Evolutionary conservation across 2,888 invertebrate species (phyloP), one percentile per base, ranked within the genome.

Genomic region (Calameuta pallipes): DNA sequence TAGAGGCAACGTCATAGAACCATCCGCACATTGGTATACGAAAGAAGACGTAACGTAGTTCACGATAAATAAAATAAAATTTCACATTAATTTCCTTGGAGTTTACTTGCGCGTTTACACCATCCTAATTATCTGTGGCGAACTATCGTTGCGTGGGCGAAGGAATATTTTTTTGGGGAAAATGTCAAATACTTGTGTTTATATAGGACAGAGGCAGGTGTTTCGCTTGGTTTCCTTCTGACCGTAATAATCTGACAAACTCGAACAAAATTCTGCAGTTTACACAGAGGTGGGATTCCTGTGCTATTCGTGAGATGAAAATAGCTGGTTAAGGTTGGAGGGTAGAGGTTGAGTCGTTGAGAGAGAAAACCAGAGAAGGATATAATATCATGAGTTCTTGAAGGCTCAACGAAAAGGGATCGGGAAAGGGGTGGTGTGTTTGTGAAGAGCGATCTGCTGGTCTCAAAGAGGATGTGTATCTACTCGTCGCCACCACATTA

Each of bases 211-310:
- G 23, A 9, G 15, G 9, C 23, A 15, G 56, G 9, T 15, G 2
- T 56, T 56, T 56, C 23, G 56, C 56, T 56, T 56, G 41, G 12
- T 34, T 77, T 77, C 79, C 79, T 82, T 76, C 77, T 81, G 81
- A 81, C 82, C 82, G 80, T 82, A 82, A 83, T 83, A 83, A 83
- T 83, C 82, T 79, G 76, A 76, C 79, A 79, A 76, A 81, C 76
- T 80, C 78, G 77, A 80, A 74, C 77, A 82, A 82, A 79, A 80
- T 82, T 80, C 36, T 74, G 74, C 69, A 34, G 76, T 56, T 74
- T 74, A 34, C 75, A 56, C 37, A 30, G 31, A 71, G 34, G 68
- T 35, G 35, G 69, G 37, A n/a, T 34, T 1, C 23, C 37, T 30
- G 30, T 35, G 56, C 30, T 30, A 35, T 1, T 34, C 23, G 35